Conservation (phyloP, 2,797 vertebrate species). For the Tolypeutes matacus region DNA sequence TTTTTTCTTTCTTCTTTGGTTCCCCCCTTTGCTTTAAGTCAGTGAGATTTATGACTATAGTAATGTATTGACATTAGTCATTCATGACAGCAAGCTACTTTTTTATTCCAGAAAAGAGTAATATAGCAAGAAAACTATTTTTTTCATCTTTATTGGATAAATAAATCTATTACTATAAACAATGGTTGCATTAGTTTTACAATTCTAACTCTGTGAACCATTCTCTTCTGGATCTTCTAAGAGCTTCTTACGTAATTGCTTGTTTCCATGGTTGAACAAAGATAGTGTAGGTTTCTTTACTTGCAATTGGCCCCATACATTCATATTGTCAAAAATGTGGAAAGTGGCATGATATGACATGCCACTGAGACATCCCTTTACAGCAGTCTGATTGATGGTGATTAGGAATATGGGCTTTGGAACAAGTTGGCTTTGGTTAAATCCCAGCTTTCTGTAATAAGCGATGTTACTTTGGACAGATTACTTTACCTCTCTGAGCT, state of each 20-base stretch:
- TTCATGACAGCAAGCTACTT: background rate
- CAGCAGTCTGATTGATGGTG: background rate
- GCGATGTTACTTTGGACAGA: background rate
- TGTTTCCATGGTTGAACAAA: background rate
- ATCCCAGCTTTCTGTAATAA: background rate
- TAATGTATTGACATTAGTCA: background rate
- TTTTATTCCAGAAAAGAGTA: background rate
- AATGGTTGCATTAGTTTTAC: background rate
- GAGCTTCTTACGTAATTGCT: background rate
- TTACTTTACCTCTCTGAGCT: background rate
- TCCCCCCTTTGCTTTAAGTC: slow-evolving; percentile 39
- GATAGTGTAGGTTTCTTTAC: background rate
- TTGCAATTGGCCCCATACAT: background rate
- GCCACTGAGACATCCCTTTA: background rate
- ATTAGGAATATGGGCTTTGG: background rate
- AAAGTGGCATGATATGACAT: background rate
- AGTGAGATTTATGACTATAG: background rate
- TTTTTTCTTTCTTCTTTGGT: slow-evolving; percentile 43
- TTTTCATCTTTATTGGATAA: slow-evolving; percentile 36
- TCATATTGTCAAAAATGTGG: background rate
- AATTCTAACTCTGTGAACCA: background rate
- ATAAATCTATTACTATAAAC: background rate
- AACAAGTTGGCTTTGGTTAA: background rate
- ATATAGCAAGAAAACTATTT: background rate
- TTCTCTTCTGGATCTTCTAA: background rate